These are phyloP conservation scores for Drosophila rellima DNA, from an alignment of 2,888 invertebrate species.

Conservation along the genomic window DNA sequence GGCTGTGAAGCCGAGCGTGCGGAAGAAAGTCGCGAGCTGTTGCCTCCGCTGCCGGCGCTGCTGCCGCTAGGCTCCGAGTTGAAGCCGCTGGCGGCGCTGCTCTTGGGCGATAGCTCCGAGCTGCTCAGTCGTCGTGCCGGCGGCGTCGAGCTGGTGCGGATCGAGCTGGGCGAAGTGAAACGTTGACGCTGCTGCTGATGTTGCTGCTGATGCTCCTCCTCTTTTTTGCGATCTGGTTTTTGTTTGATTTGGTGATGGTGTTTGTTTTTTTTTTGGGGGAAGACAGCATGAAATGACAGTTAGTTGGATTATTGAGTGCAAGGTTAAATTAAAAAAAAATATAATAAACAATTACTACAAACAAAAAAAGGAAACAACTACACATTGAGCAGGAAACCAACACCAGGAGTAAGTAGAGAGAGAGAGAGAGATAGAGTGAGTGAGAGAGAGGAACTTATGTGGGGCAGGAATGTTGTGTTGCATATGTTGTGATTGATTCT, in stretches of 20 bases:
- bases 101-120: conserved; percentile 71
- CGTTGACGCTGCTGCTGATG: conserved; percentile 69
- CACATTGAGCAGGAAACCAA: conserved; percentile 21
- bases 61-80: conserved; percentile 58
- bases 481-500: not conserved
- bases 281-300: conserved; percentile 35
- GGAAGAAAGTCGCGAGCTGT: conserved; percentile 1
- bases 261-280: conserved; percentile 7
- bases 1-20: conserved; percentile 59
- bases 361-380: not conserved
- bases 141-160: conserved; percentile 47
- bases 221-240: conserved; percentile 83
- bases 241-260: conserved; percentile 7
- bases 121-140: conserved; percentile 56
- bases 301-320: conserved; percentile 39
- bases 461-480: not conserved
- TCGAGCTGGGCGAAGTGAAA: conserved; percentile 75
- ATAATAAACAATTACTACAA: conserved; percentile 11
- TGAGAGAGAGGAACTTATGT: conserved; percentile 1
- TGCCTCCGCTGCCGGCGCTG: conserved; percentile 13
- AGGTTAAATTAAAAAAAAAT: conserved; percentile 22
- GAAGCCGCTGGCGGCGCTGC: conserved; percentile 48
- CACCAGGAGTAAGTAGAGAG: conserved; percentile 26
- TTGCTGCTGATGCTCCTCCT: conserved; percentile 74
- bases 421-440: conserved; percentile 5